These are phyloP conservation scores for Sturnira hondurensis DNA, from an alignment of 2,113 vertebrate genomes.

Conservation along the genomic window DNA sequence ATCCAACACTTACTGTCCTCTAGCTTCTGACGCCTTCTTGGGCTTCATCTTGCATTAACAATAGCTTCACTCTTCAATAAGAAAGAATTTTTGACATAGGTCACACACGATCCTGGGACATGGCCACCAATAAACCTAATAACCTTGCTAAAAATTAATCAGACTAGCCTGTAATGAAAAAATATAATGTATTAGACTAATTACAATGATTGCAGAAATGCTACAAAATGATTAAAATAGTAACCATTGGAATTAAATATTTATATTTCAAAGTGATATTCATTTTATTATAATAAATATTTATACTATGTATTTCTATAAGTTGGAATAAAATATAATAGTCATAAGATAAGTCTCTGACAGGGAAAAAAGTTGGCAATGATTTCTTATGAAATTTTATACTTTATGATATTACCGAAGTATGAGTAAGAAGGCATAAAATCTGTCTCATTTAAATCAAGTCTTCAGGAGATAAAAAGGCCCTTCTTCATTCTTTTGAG, in stretches of 20 bases:
- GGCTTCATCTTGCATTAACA: not conserved
- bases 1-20: not conserved
- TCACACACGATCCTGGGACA: not conserved
- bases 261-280: not conserved
- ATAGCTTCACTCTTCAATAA: not conserved
- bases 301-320: constrained; percentile 4
- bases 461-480: not conserved
- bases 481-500: not conserved
- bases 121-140: not conserved
- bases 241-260: not conserved
- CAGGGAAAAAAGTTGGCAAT: not conserved
- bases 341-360: not conserved
- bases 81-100: not conserved
- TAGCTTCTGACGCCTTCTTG: not conserved
- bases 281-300: not conserved
- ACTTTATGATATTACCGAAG: not conserved
- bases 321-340: not conserved
- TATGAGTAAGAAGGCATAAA: not conserved
- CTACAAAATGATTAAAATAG: not conserved
- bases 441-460: not conserved
- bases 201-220: not conserved
- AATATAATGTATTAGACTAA: not conserved
- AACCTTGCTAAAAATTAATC: not conserved
- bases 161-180: not conserved
- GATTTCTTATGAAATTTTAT: constrained; percentile 16